Base-by-base conservation (phyloP, 1,140 invertebrate species). In the Reticulitermes speratus region DNA sequence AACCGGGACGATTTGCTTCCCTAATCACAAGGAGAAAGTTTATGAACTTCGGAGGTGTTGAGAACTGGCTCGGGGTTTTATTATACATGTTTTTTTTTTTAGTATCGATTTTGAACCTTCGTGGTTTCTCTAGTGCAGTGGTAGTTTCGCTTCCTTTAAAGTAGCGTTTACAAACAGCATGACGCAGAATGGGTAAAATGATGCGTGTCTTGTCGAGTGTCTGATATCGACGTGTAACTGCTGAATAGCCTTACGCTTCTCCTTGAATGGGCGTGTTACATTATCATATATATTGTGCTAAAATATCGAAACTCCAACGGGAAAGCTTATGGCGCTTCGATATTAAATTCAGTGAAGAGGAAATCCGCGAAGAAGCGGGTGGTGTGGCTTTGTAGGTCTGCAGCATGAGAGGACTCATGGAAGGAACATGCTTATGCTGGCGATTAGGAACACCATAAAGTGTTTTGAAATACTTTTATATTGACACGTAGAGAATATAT, bases 241-340 rank as follows among this genome's bases (percentile, higher is more conserved):
- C 19, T 21, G 52, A 55, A 16, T 55, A 5, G 52, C 19, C 52
- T 19, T 21, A 21, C 19, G 52, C 52, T 2, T 75, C 7, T n/a
- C n/a, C 65, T 25, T 75, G 65, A 75, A 25, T 16, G 65, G 14
- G 3, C 9, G 11, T 75, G 25, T 75, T 16, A 7, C n/a, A 75
- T 75, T 75, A 75, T 5, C 65, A 75, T 75, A 75, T 30, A 75
- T 75, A 75, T 75, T 75, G 65, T 75, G n/a, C n/a, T 65, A 75
- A 75, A 75, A n/a, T 75, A 75, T 75, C 9, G 65, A 75, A 0
- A 30, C 12, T 75, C n/a, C 25, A n/a, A 30, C 9, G 65, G n/a
- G 30, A 75, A 75, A n/a, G 65, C n/a, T 14, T n/a, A 75, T n/a
- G 65, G 25, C 65, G 25, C 16, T 11, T 75, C 65, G 9, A 75